A percentile compares a stretch with the other conserved stretches of the same genome.
These are phyloP conservation scores for Nysson spinosus DNA, from an alignment of 2,888 invertebrate species.

Conservation along the genomic window DNA sequence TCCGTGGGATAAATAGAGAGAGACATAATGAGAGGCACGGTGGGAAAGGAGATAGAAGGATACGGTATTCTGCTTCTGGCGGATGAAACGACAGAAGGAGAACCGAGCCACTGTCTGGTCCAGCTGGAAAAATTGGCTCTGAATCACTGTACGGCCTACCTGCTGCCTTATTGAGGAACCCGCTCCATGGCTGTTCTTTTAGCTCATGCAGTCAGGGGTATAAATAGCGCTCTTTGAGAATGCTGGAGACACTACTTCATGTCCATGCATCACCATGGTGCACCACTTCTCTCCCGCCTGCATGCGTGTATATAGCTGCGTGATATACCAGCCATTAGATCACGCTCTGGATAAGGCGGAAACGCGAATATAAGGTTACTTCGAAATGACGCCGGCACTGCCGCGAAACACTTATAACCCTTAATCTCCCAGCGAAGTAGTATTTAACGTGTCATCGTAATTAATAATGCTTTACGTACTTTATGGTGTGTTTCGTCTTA, in stretches of 20 bases:
- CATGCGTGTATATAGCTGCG: conserved; percentile 12
- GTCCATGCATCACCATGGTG: conserved; percentile 52
- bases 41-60: neutral
- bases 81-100: conserved; percentile 51
- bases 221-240: conserved; percentile 67
- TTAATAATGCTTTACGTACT: neutral
- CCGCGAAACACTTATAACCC: neutral
- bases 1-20: conserved; percentile 16
- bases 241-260: conserved; percentile 55
- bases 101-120: conserved; percentile 64
- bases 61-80: conserved; percentile 23
- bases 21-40: neutral
- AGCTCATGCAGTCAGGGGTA: conserved; percentile 65
- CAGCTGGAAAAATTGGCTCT: conserved; percentile 67
- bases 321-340: conserved; percentile 45
- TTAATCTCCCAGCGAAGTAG: conserved; percentile 1
- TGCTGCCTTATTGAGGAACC: conserved; percentile 74
- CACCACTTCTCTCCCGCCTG: conserved; percentile 38
- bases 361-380: conserved; percentile 27
- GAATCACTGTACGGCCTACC: conserved; percentile 73
- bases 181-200: conserved; percentile 62
- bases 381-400: conserved; percentile 1
- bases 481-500: neutral
- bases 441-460: too few species aligned
- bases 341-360: conserved; percentile 34